These are phyloP conservation scores for Brachylomia viminalis DNA, from an alignment of 2,888 invertebrate species.

Conservation along the genomic window DNA sequence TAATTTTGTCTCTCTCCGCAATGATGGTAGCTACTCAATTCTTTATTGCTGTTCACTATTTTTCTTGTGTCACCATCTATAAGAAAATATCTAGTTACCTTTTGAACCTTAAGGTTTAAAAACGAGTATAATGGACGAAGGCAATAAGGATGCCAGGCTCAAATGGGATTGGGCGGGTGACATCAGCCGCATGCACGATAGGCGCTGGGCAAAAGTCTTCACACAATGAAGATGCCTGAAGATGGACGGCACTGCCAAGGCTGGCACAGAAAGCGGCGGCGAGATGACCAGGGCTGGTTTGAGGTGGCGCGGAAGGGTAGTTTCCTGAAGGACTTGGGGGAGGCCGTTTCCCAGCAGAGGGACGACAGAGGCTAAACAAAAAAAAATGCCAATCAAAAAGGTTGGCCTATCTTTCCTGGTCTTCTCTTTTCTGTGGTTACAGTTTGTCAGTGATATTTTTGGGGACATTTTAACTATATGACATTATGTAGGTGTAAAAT, in stretches of 20 bases:
- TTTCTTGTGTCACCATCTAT: neutral
- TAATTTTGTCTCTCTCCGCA: slow-evolving; percentile 25
- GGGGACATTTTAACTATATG: neutral
- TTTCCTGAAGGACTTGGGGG: too few relatives aligned
- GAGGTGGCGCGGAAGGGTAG: too few relatives aligned
- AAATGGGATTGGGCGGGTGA: neutral
- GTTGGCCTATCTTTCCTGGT: too few relatives aligned
- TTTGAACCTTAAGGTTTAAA: neutral
- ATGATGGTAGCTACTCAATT: neutral
- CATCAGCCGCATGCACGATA: neutral
- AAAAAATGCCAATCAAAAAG: neutral
- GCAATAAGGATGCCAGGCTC: neutral
- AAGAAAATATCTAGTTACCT: too few relatives aligned
- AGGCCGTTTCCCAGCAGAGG: neutral
- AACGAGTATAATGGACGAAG: neutral
- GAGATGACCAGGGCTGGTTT: neutral
- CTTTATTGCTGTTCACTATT: neutral
- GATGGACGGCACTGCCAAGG: neutral
- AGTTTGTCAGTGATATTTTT: neutral
- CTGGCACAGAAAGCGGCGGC: too few relatives aligned
- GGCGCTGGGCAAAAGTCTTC: neutral
- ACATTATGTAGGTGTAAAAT: slow-evolving; percentile 1
- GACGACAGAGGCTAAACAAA: neutral
- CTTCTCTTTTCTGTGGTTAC: neutral
- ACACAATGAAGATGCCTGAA: neutral